Evolutionary conservation across 1,140 invertebrate species (phyloP).

Genomic region (Lysiphlebus fabarum): DNA sequence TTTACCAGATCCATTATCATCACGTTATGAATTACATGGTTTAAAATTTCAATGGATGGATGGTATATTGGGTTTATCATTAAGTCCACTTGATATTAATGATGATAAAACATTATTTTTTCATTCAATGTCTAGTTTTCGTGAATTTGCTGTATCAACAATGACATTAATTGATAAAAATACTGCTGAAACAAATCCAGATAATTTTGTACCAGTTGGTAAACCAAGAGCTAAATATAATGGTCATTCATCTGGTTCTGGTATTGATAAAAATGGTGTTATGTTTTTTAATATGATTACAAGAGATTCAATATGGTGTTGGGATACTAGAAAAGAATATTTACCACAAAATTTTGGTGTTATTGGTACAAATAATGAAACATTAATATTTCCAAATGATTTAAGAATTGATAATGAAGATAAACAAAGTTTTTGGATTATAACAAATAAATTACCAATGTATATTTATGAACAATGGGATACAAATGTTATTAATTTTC

Average conservation of each 20-base stretch:
- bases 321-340: slow-evolving; percentile 72
- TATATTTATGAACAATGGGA: slow-evolving; percentile 69
- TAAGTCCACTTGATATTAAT: slow-evolving; percentile 60
- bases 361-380: slow-evolving; percentile 58
- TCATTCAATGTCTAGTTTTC: slow-evolving; percentile 74
- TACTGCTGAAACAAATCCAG: slow-evolving; percentile 52
- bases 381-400: slow-evolving; percentile 75
- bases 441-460: slow-evolving; percentile 71
- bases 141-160: slow-evolving; percentile 70
- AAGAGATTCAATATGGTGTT: slow-evolving; percentile 71
- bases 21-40: slow-evolving; percentile 64
- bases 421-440: slow-evolving; percentile 69
- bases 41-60: slow-evolving; percentile 78
- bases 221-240: slow-evolving; percentile 59
- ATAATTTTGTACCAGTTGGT: slow-evolving; percentile 64
- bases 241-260: slow-evolving; percentile 70
- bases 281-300: slow-evolving; percentile 77
- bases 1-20: slow-evolving; percentile 71
- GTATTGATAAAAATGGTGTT: slow-evolving; percentile 67
- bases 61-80: slow-evolving; percentile 72
- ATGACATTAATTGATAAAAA: slow-evolving; percentile 61
- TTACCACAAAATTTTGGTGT: slow-evolving; percentile 61
- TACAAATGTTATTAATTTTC: slow-evolving; percentile 67
- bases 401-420: slow-evolving; percentile 69
- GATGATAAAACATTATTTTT: slow-evolving; percentile 67